Conservation (phyloP, 1,140 invertebrate genomes). For the Tetramorium simillimum region DNA sequence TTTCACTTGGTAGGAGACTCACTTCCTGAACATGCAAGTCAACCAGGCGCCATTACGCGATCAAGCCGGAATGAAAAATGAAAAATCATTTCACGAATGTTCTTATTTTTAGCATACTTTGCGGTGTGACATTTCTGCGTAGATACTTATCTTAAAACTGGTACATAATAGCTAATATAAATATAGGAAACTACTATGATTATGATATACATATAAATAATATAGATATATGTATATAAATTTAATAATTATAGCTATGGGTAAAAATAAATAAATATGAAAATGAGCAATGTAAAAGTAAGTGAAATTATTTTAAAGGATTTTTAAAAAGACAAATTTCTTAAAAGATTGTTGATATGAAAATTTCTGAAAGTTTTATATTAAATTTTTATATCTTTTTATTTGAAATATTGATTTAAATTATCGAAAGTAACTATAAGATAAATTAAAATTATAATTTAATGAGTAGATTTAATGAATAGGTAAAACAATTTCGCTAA, state of each 20-base stretch:
- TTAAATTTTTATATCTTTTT: too few species aligned
- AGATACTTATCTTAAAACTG: neutral
- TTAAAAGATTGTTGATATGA: neutral
- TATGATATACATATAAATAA: neutral
- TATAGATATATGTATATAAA: neutral
- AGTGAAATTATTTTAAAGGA: neutral
- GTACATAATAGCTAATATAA: neutral
- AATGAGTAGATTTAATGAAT: neutral
- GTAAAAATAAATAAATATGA: neutral
- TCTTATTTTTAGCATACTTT: neutral
- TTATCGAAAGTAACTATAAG: neutral
- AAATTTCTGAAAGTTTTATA: neutral
- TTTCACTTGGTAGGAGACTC: constrained; percentile 71
- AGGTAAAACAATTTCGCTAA: neutral
- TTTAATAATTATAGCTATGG: neutral
- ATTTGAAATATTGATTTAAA: neutral
- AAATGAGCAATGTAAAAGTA: neutral
- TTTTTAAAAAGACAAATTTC: neutral
- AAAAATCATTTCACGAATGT: constrained; percentile 46
- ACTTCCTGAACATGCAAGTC: constrained; percentile 70
- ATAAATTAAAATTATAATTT: too few species aligned
- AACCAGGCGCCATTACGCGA: constrained; percentile 54
- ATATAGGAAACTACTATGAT: neutral
- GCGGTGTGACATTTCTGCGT: constrained; percentile 6
- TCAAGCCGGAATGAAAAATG: constrained; percentile 37